A percentile compares a stretch with the other conserved stretches of the same genome.
Evolutionary conservation across 2,797 vertebrate genomes (phyloP).

Genomic region (Crypturellus tataupa): DNA sequence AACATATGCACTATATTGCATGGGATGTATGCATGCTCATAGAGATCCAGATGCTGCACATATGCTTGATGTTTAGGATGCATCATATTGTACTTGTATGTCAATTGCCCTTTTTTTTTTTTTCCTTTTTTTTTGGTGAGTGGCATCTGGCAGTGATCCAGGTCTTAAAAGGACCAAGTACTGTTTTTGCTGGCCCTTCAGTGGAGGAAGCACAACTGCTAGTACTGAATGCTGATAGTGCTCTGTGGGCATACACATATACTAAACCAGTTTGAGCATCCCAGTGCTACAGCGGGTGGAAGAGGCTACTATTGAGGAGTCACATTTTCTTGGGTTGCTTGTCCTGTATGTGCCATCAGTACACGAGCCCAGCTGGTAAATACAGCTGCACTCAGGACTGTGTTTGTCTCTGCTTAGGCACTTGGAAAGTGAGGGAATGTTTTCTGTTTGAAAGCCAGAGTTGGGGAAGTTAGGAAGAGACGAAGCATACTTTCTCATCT

Average conservation of each 20-base stretch:
- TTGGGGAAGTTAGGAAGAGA: conserved; percentile 7
- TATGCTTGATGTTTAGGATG: not conserved
- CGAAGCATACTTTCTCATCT: not conserved
- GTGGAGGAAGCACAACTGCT: not conserved
- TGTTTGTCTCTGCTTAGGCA: not conserved
- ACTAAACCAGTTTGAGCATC: conserved; percentile 42
- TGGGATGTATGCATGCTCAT: not conserved
- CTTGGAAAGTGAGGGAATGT: not conserved
- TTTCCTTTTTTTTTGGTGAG: not conserved
- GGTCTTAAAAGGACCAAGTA: not conserved
- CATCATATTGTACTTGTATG: not conserved
- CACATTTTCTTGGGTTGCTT: not conserved
- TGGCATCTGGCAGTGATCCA: not conserved
- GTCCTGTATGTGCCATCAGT: not conserved
- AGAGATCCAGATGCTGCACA: not conserved
- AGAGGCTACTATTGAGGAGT: not conserved
- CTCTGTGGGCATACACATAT: not conserved
- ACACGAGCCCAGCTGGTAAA: conserved; percentile 7
- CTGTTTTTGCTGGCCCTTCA: conserved; percentile 6
- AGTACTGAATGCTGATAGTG: not conserved
- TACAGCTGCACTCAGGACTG: not conserved
- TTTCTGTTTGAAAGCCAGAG: conserved; percentile 23
- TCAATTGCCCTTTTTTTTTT: not conserved
- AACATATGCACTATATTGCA: not conserved
- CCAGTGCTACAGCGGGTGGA: conserved; percentile 21